phyloP scores from a whole-genome alignment of 2,888 invertebrate species.

The Miltochrista miniata region DNA sequence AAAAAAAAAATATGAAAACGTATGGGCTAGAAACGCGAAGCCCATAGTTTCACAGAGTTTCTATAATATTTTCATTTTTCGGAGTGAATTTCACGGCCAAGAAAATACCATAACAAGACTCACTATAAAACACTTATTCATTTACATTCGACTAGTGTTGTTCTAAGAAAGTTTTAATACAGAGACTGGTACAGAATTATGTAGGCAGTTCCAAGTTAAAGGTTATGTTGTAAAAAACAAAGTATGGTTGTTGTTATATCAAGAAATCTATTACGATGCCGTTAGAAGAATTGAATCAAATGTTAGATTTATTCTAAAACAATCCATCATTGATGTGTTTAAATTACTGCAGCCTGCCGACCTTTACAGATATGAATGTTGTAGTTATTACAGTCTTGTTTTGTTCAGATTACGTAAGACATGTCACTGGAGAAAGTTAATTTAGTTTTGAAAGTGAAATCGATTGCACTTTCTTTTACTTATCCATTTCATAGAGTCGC shows the following conservation, averaged over 20 bases:
- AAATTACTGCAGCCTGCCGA: constrained; percentile 49
- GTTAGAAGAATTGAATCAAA: not conserved
- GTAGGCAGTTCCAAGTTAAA: not conserved
- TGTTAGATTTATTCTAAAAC: constrained; percentile 3
- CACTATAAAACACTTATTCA: too few species aligned
- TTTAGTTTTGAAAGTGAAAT: constrained; percentile 84
- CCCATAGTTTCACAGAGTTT: too few species aligned
- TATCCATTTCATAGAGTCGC: constrained; percentile 74
- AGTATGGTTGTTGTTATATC: not conserved
- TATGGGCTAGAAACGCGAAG: too few species aligned
- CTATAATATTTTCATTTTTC: too few species aligned
- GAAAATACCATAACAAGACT: too few species aligned
- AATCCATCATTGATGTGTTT: constrained; percentile 31
- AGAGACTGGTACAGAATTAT: constrained; percentile 38
- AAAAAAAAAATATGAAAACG: too few species aligned
- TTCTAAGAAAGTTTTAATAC: constrained; percentile 41
- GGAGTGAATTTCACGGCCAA: too few species aligned
- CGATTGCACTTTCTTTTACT: constrained; percentile 82
- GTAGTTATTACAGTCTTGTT: constrained; percentile 75
- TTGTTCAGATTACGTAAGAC: constrained; percentile 78
- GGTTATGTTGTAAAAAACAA: not conserved
- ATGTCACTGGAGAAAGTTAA: constrained; percentile 83
- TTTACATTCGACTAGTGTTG: constrained; percentile 27
- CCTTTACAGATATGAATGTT: constrained; percentile 75
- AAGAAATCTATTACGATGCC: not conserved